Conservation (phyloP, 2,888 invertebrate species). For the Mesoligia furuncula region DNA sequence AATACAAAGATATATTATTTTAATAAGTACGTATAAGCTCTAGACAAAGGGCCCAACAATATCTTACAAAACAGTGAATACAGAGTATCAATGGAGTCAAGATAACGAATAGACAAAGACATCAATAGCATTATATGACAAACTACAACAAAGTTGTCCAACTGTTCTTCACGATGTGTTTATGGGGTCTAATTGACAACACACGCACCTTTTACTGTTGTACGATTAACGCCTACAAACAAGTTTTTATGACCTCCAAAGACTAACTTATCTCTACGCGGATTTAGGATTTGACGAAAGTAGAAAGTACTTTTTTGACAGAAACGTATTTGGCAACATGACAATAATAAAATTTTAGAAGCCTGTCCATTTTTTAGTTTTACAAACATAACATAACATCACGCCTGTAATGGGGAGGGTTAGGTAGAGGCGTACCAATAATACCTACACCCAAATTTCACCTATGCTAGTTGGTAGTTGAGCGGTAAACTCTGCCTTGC, state of each 20-base stretch:
- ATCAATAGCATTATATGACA: slow-evolving; percentile 27
- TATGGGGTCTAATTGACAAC: slow-evolving; percentile 54
- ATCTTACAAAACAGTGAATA: neutral
- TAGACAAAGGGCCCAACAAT: neutral
- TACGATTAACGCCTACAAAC: slow-evolving; percentile 39
- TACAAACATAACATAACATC: neutral
- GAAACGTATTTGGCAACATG: neutral
- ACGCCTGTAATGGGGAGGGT: neutral
- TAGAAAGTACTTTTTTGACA: neutral
- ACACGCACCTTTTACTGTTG: slow-evolving; percentile 43
- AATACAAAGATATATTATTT: neutral
- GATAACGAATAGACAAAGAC: slow-evolving; percentile 9
- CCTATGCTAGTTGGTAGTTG: too few species aligned
- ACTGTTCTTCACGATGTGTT: slow-evolving; percentile 49
- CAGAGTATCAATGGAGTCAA: neutral
- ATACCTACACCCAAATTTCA: too few species aligned
- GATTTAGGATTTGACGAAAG: slow-evolving; percentile 13
- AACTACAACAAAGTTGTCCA: slow-evolving; percentile 26
- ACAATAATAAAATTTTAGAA: neutral
- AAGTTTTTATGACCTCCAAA: slow-evolving; percentile 28
- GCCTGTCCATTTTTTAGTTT: neutral
- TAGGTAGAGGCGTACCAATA: too few species aligned
- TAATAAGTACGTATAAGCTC: neutral
- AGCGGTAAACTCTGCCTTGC: too few species aligned
- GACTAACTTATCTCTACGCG: neutral